Evolutionary conservation across 2,888 invertebrate genomes (phyloP).

Genomic region (Lepidocyrtoides sp.): DNA sequence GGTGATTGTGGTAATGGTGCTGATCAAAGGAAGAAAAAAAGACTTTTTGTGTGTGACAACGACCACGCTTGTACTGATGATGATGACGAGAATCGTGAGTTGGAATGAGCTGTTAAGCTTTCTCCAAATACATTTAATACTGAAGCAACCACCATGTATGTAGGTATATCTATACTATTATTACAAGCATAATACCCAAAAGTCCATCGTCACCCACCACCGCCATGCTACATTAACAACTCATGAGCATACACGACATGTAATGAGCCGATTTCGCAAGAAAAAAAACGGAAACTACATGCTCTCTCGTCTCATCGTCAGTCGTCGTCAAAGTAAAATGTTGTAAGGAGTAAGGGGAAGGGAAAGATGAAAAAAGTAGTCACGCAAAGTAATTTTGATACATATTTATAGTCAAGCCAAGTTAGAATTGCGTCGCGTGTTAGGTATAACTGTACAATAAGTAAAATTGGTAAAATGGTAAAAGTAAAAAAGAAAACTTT

Average conservation of each 20-base stretch:
- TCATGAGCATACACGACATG: slow-evolving; percentile 51
- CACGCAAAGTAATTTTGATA: not conserved
- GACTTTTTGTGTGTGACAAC: slow-evolving; percentile 45
- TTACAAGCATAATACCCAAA: not conserved
- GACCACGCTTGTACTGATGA: not conserved
- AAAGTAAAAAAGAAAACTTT: too few species aligned
- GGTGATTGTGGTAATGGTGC: slow-evolving; percentile 46
- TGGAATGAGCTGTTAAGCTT: slow-evolving; percentile 19
- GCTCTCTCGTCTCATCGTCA: slow-evolving; percentile 5
- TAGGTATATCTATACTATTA: not conserved
- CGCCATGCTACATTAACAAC: slow-evolving; percentile 29
- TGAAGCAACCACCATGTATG: not conserved
- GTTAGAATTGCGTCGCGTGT: too few species aligned
- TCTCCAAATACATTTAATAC: not conserved
- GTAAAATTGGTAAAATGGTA: too few species aligned
- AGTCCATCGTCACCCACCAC: not conserved
- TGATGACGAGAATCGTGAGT: slow-evolving; percentile 1
- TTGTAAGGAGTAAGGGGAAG: not conserved
- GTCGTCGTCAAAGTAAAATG: not conserved
- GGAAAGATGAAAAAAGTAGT: slow-evolving; percentile 1
- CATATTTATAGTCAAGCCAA: not conserved
- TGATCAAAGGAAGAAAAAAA: slow-evolving; percentile 76
- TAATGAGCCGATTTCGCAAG: slow-evolving; percentile 64
- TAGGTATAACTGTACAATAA: too few species aligned
- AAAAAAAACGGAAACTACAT: slow-evolving; percentile 2